Conservation (phyloP, 2,888 invertebrate genomes). For the Drosophila stalkeri region DNA sequence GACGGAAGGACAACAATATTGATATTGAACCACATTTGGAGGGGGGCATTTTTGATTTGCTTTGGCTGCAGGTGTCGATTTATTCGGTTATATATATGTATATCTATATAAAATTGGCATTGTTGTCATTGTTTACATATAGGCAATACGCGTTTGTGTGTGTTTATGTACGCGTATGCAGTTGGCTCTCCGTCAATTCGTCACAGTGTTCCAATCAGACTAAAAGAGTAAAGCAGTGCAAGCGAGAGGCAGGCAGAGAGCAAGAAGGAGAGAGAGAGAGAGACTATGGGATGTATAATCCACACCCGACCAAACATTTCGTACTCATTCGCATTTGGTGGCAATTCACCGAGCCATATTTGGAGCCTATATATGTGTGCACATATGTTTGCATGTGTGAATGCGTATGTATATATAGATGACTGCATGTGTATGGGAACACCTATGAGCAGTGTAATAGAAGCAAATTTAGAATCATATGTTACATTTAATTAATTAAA, state of each 20-base stretch:
- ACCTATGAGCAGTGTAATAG: conserved; percentile 7
- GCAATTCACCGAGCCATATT: conserved; percentile 41
- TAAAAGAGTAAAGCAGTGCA: neutral
- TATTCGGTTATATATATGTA: conserved; percentile 8
- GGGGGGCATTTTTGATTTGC: neutral
- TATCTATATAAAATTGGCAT: conserved; percentile 11
- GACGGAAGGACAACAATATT: conserved; percentile 23
- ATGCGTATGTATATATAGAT: neutral
- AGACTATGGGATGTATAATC: conserved; percentile 18
- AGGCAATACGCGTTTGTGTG: neutral
- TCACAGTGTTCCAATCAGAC: conserved; percentile 18
- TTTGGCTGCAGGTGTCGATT: conserved; percentile 40
- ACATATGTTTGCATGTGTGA: neutral
- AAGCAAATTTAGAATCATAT: neutral
- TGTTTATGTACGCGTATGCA: conserved; percentile 15
- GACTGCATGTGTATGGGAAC: neutral
- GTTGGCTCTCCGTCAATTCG: conserved; percentile 28
- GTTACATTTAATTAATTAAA: no score
- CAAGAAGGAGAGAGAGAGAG: conserved; percentile 1
- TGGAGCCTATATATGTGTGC: conserved; percentile 18
- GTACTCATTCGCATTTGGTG: conserved; percentile 42
- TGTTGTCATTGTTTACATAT: conserved; percentile 5
- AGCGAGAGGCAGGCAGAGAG: neutral
- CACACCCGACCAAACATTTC: conserved; percentile 38
- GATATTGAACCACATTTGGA: conserved; percentile 40